phyloP scores from a whole-genome alignment of 2,113 vertebrate genomes.

The Hyaena hyaena region DNA sequence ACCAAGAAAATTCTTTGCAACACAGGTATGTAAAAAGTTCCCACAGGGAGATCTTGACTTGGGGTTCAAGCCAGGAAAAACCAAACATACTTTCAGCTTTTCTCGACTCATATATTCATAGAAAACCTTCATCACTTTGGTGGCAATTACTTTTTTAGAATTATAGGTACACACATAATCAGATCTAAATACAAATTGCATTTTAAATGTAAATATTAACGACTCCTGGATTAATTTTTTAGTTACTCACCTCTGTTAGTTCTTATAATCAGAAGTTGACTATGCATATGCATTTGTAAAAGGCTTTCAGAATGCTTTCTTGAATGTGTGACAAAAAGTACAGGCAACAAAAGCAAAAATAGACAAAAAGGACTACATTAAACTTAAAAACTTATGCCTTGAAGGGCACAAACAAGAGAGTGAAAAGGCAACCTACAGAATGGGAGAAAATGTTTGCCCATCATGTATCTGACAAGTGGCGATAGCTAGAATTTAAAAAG shows the following conservation, averaged over 20 bases:
- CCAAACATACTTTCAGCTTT: not conserved
- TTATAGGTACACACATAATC: not conserved
- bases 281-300: not conserved
- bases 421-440: not conserved
- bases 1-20: not conserved
- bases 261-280: not conserved
- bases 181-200: constrained; percentile 31
- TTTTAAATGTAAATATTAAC: constrained; percentile 31
- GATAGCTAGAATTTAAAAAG: not conserved
- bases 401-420: not conserved
- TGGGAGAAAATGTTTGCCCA: not conserved
- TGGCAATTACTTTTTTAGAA: constrained; percentile 36
- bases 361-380: not conserved
- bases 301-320: constrained; percentile 4
- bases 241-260: constrained; percentile 6
- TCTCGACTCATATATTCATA: not conserved
- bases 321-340: not conserved
- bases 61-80: not conserved
- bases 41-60: not conserved
- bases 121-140: not conserved
- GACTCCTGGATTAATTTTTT: not conserved
- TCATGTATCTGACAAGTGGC: not conserved
- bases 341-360: not conserved
- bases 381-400: not conserved
- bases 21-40: not conserved